Evolutionary conservation across 64 coral and sea anemone species (phyloP), one percentile per base, ranked within the genome.

Genomic region (Dendronephthya gigantea): DNA sequence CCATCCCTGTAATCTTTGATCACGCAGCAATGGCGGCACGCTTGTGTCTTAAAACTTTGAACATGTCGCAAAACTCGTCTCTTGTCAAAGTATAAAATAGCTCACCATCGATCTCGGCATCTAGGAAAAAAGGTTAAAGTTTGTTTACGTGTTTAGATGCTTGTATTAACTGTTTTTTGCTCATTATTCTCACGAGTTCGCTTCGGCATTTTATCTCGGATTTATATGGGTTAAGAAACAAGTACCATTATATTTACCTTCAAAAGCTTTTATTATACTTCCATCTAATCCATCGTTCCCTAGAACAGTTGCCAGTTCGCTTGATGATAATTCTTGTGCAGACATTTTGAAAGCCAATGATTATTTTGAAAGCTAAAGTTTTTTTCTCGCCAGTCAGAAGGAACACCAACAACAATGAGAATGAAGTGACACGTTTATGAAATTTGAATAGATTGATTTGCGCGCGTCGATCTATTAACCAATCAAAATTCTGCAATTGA

Each of bases 31-130:
- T 59, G 45, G 49, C 50, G n/a, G 84, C 49, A 55, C 50, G 84
- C 84, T 85, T 85, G 2, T 35, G 51, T 32, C 33, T 35, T 14
- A 85, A 55, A 14, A 35, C 30, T 36, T 65, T 85, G 36, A 85
- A 66, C 84, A 85, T 62, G 49, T 85, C 84, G 12, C 51, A 16
- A 51, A 85, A 56, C 38, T 85, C 84, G 30, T 36, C 48, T 59
- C 0, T 56, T 52, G 84, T 85, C 43, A 85, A 14, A 4, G 84
- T 59, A 14, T 25, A 28, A 59, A 85, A 85, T 8, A 85, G 14
- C 5, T 85, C 49, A 1, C 84, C 49, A 16, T 85, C 49, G 36
- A 85, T 34, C 36, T 65, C 84, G 9, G 84, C 84, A 65, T 11
- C 84, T 85, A 59, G 30, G 36, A 35, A 35, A 50, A 39, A 65